These are phyloP conservation scores for Characodon lateralis DNA, from an alignment of 2,797 vertebrate species.

Conservation along the genomic window DNA sequence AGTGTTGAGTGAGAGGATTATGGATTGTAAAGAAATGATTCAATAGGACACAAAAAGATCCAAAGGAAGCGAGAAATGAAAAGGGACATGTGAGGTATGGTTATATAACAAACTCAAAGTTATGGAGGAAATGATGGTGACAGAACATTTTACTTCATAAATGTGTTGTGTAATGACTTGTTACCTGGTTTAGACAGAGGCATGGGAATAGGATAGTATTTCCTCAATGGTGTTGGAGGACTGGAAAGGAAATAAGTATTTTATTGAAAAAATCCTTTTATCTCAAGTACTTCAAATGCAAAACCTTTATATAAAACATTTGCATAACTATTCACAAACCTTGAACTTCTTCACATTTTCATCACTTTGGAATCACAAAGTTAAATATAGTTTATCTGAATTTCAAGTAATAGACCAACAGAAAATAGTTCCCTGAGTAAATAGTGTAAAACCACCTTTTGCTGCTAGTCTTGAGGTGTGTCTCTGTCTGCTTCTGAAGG, in stretches of 20 bases:
- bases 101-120: slow-evolving; percentile 58
- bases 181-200: slow-evolving; percentile 97
- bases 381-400: background rate
- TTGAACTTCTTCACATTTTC: background rate
- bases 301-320: background rate
- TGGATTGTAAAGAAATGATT: slow-evolving; percentile 43
- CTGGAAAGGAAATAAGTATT: slow-evolving; percentile 65
- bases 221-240: slow-evolving; percentile 89
- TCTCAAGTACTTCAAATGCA: background rate
- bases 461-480: background rate
- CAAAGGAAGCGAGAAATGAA: slow-evolving; percentile 66
- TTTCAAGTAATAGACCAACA: background rate
- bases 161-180: slow-evolving; percentile 14
- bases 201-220: slow-evolving; percentile 97
- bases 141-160: slow-evolving; percentile 9
- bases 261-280: too few species aligned
- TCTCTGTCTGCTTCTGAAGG: too few species aligned
- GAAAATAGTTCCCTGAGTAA: background rate
- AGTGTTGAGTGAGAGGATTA: slow-evolving; percentile 59
- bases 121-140: slow-evolving; percentile 37
- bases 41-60: slow-evolving; percentile 54
- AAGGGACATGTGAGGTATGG: slow-evolving; percentile 65
- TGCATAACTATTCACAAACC: background rate
- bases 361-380: background rate
- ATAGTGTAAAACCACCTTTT: background rate